Percentiles rank a stretch among this genome's conserved stretches.
phyloP scores from a whole-genome alignment of 1,140 invertebrate genomes.

The Achatina immaculata region DNA sequence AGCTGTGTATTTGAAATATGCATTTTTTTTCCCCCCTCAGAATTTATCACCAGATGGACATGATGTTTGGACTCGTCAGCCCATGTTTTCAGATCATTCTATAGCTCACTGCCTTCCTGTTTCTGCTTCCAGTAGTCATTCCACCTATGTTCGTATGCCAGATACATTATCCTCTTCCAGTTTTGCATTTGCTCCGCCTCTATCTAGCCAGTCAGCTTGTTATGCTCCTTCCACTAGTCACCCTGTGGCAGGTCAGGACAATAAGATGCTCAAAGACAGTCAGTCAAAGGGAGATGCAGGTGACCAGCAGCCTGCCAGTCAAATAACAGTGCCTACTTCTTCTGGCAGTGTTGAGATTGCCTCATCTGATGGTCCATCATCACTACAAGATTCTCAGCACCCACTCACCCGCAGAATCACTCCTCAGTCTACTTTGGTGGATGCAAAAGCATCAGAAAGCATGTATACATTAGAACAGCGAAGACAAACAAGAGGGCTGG shows the following conservation, averaged over 20 bases:
- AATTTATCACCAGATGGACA: background rate
- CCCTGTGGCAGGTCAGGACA: conserved; percentile 22
- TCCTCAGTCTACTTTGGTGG: background rate
- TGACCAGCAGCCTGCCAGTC: background rate
- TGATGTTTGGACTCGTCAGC: conserved; percentile 19
- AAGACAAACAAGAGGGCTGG: background rate
- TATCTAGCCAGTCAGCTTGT: conserved; percentile 20
- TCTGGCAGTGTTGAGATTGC: background rate
- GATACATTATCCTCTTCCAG: conserved; percentile 8
- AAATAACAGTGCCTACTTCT: conserved; percentile 16
- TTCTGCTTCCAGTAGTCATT: background rate
- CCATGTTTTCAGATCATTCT: background rate
- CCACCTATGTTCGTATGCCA: conserved; percentile 20
- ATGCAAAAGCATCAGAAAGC: background rate
- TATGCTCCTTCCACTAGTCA: conserved; percentile 15
- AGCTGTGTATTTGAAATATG: too few relatives aligned
- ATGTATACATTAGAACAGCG: conserved; percentile 27
- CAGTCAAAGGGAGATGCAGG: background rate
- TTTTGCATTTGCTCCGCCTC: conserved; percentile 6
- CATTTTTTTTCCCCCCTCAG: conserved; percentile 10
- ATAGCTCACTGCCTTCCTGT: background rate
- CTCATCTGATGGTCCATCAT: background rate
- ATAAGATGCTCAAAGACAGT: background rate
- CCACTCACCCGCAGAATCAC: conserved; percentile 10
- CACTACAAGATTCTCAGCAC: conserved; percentile 6